Conservation (phyloP, 2,113 vertebrate genomes). For the Physeter macrocephalus region DNA sequence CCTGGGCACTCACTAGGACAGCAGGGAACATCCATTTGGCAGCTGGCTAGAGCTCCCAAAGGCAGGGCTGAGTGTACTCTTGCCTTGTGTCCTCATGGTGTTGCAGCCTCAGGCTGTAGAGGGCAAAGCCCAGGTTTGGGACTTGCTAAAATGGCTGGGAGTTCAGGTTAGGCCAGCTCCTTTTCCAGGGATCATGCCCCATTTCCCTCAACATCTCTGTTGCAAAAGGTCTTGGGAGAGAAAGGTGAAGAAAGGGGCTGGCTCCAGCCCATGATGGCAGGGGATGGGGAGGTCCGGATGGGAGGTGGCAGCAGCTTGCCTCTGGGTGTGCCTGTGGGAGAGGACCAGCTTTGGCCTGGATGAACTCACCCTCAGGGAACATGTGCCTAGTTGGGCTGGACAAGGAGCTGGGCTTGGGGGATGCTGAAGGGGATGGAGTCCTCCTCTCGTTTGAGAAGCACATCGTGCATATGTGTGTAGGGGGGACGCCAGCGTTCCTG, state of each 20-base stretch:
- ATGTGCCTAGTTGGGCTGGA: neutral
- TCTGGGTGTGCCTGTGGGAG: neutral
- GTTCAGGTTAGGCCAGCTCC: neutral
- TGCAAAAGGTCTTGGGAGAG: neutral
- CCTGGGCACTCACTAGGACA: neutral
- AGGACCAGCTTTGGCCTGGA: neutral
- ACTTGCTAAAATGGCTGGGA: neutral
- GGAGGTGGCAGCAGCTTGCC: neutral
- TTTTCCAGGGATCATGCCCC: neutral
- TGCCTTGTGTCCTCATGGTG: neutral
- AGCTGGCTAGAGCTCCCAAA: neutral
- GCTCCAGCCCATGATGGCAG: neutral
- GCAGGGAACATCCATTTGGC: neutral
- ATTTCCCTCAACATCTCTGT: neutral
- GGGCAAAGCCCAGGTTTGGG: neutral
- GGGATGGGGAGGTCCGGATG: neutral
- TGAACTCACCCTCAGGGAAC: neutral
- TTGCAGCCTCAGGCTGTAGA: neutral
- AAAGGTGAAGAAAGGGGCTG: neutral
- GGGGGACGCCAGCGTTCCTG: neutral
- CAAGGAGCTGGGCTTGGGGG: neutral
- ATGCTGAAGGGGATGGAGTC: neutral
- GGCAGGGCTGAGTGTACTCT: neutral
- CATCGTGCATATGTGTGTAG: neutral
- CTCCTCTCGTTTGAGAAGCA: neutral